Evolutionary conservation across 2,113 vertebrate genomes (phyloP).

Genomic region (Kryptolebias marmoratus): DNA sequence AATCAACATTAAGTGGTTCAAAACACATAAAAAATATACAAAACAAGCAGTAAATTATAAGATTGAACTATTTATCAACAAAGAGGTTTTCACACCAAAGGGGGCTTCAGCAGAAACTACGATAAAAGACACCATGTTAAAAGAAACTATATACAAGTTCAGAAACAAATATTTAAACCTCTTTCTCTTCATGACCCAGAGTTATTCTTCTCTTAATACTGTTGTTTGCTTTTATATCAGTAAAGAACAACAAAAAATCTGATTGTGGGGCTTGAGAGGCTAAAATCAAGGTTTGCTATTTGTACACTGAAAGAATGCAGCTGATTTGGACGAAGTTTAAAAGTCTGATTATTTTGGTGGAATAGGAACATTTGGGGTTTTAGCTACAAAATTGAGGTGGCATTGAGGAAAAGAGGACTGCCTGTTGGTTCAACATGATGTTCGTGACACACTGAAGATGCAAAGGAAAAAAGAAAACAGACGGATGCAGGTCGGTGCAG

Average conservation of each 20-base stretch:
- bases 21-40: slow-evolving; percentile 6
- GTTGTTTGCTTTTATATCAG: background rate
- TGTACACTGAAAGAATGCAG: no score
- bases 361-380: no score
- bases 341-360: no score
- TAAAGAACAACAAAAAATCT: background rate
- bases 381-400: no score
- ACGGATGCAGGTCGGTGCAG: no score
- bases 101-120: background rate
- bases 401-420: no score
- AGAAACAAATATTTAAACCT: background rate
- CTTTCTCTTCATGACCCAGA: background rate
- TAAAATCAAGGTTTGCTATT: no score
- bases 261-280: background rate
- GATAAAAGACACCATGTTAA: background rate
- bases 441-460: no score
- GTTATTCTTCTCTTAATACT: background rate
- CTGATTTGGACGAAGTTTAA: no score
- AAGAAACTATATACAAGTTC: background rate
- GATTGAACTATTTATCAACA: slow-evolving; percentile 6
- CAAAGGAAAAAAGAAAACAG: no score
- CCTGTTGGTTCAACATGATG: no score
- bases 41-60: background rate
- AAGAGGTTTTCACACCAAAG: background rate
- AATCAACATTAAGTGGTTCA: slow-evolving; percentile 3